Conservation (phyloP, 2,888 invertebrate species). For the Acanthococcus lagerstroemiae region DNA sequence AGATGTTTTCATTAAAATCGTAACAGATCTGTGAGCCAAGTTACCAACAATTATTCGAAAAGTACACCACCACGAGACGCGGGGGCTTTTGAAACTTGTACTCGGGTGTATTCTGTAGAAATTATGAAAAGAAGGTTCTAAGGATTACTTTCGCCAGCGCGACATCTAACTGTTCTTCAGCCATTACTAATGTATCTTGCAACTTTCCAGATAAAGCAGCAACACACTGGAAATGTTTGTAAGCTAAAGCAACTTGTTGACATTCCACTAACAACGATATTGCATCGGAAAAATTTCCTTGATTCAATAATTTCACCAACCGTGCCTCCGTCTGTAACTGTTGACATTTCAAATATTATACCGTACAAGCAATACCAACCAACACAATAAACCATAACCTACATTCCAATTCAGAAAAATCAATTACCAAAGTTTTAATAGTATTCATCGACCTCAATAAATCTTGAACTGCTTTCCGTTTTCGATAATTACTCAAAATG, state of each 20-base stretch:
- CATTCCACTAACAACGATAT: conserved; percentile 82
- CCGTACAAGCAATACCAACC: not conserved
- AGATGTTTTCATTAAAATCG: conserved; percentile 67
- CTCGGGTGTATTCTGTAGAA: too few relatives aligned
- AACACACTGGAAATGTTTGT: conserved; percentile 83
- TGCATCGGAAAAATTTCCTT: conserved; percentile 79
- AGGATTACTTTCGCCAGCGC: conserved; percentile 64
- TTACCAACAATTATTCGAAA: not conserved
- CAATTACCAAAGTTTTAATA: conserved; percentile 63
- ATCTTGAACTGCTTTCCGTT: conserved; percentile 69
- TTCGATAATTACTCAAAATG: conserved; percentile 82
- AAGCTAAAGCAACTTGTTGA: conserved; percentile 70
- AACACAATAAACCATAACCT: not conserved
- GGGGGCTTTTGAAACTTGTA: too few relatives aligned
- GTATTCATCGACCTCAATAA: conserved; percentile 68
- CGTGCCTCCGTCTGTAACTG: conserved; percentile 74
- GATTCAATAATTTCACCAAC: conserved; percentile 67
- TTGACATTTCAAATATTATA: conserved; percentile 1
- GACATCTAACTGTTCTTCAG: conserved; percentile 81
- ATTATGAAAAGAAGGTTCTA: not conserved
- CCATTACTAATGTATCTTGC: conserved; percentile 80
- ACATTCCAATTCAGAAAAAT: not conserved
- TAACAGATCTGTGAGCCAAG: conserved; percentile 47
- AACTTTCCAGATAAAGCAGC: conserved; percentile 74
- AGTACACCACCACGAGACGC: too few relatives aligned